phyloP scores from a whole-genome alignment of 2,113 vertebrate genomes.

The Kobus ellipsiprymnus region DNA sequence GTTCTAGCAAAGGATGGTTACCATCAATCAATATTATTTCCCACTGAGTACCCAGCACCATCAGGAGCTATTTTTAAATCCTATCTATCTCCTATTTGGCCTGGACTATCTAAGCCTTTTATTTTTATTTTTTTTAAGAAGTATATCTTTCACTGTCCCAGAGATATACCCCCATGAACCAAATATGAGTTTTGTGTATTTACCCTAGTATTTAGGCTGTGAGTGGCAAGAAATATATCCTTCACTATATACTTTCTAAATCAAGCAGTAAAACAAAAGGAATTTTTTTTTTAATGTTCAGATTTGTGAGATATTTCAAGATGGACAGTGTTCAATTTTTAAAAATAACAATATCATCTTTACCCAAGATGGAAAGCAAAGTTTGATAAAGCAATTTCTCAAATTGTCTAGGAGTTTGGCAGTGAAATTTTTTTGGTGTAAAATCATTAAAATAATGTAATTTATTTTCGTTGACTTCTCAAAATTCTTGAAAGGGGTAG shows the following conservation, averaged over 20 bases:
- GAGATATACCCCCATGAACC: neutral
- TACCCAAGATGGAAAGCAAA: neutral
- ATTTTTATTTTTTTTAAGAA: neutral
- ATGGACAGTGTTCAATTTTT: neutral
- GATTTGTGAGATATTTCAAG: neutral
- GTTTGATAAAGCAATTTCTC: neutral
- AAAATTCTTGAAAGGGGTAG: neutral
- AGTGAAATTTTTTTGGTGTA: neutral
- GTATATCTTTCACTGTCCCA: neutral
- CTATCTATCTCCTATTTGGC: neutral
- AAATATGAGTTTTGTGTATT: neutral
- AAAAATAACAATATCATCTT: constrained; percentile 13
- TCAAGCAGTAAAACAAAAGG: neutral
- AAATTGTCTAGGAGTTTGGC: neutral
- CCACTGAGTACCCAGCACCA: neutral
- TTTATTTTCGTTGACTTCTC: constrained; percentile 1
- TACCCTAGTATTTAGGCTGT: neutral
- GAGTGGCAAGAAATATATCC: neutral
- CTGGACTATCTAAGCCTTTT: neutral
- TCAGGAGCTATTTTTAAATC: constrained; percentile 12
- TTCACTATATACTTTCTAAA: neutral
- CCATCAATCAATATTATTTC: constrained; percentile 12
- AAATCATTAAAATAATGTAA: neutral
- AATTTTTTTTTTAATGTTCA: neutral
- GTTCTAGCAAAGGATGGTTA: neutral